Percentiles rank a stretch among this genome's conserved stretches.
Conservation (phyloP, 2,113 vertebrate genomes). For the Pleuronectes platessa region DNA sequence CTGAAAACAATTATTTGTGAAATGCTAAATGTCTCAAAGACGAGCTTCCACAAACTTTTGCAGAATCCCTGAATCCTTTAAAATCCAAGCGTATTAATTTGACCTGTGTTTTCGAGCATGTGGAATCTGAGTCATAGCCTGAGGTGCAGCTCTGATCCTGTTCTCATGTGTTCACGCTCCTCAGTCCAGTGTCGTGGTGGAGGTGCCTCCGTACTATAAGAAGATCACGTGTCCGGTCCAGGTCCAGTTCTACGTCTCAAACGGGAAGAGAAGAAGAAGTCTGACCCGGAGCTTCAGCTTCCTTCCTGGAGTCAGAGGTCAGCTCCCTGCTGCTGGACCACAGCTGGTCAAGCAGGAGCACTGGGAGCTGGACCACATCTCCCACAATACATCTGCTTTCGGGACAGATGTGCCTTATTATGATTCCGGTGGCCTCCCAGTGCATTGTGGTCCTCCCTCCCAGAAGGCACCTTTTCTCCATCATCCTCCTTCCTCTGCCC, state of each 20-base stretch:
- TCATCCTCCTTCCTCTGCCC: conserved; percentile 67
- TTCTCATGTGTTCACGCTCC: conserved; percentile 11
- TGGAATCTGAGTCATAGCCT: too few relatives aligned
- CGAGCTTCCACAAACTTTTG: too few relatives aligned
- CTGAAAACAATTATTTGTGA: too few relatives aligned
- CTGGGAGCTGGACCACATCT: conserved; percentile 82
- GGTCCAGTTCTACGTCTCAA: conserved; percentile 95
- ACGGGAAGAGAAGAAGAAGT: conserved; percentile 94
- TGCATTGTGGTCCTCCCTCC: conserved; percentile 66
- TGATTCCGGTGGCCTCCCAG: conserved; percentile 60
- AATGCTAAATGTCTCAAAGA: too few relatives aligned
- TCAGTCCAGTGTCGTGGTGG: conserved; percentile 89
- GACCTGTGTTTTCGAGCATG: too few relatives aligned
- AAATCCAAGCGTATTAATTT: too few relatives aligned
- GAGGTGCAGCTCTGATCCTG: background rate
- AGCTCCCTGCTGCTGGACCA: conserved; percentile 38
- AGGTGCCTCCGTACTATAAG: conserved; percentile 91
- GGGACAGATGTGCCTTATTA: conserved; percentile 31
- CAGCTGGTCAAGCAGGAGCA: conserved; percentile 89
- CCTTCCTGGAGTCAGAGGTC: conserved; percentile 80
- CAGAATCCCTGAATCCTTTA: background rate
- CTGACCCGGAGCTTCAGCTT: conserved; percentile 91
- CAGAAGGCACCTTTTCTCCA: conserved; percentile 34
- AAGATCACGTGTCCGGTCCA: conserved; percentile 84
- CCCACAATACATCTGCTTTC: conserved; percentile 52